phyloP scores from a whole-genome alignment of 2,113 vertebrate genomes.

The Electrona antarctica region DNA sequence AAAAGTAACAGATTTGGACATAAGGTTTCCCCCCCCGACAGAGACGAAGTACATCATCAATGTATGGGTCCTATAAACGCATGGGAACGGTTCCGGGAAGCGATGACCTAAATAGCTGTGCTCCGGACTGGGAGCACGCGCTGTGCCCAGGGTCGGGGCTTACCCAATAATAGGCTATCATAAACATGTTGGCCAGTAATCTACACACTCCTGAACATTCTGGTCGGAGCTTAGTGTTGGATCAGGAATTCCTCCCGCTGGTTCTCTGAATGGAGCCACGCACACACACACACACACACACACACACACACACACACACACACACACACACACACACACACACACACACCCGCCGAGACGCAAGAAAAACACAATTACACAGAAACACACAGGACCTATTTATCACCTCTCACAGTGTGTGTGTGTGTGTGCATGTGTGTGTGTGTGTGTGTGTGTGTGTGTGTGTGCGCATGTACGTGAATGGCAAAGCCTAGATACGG shows the following conservation, averaged over 20 bases:
- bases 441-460: neutral
- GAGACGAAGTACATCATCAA: neutral
- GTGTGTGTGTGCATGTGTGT: neutral
- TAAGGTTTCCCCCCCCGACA: no score
- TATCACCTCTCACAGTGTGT: conserved; percentile 5
- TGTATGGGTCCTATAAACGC: no score
- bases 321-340: conserved; percentile 29
- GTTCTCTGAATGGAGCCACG: conserved; percentile 41
- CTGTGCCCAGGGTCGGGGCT: conserved; percentile 57
- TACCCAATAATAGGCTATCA: conserved; percentile 74
- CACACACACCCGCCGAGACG: conserved; percentile 25
- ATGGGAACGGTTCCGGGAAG: neutral
- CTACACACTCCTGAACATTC: conserved; percentile 75
- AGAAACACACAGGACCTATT: conserved; percentile 27
- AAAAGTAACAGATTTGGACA: no score
- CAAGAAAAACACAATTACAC: conserved; percentile 35
- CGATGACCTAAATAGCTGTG: conserved; percentile 69
- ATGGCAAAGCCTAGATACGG: neutral
- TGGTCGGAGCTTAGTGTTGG: conserved; percentile 60
- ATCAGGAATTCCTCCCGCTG: conserved; percentile 68
- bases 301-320: conserved; percentile 34
- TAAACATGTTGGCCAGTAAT: conserved; percentile 78
- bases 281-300: conserved; percentile 29
- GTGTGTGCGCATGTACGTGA: neutral
- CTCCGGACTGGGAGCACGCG: conserved; percentile 66